A percentile compares a stretch with the other conserved stretches of the same genome.
phyloP scores from a whole-genome alignment of 92 coral and sea anemone species.

The Metridium senile region DNA sequence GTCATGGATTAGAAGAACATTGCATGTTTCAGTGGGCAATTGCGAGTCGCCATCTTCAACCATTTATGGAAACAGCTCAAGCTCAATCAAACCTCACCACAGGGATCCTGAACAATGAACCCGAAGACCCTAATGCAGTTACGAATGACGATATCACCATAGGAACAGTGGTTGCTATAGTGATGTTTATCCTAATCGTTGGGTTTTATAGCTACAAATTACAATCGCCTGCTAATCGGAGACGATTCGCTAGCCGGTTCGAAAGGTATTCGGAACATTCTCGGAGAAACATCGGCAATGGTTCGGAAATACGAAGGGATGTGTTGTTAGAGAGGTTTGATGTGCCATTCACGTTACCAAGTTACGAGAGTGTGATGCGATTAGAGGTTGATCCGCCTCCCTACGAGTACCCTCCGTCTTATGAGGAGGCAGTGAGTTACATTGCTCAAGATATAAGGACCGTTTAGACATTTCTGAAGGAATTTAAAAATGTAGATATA shows the following conservation, averaged over 20 bases:
- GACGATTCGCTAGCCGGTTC: conserved; percentile 22
- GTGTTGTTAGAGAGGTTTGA: neutral
- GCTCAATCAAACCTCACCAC: neutral
- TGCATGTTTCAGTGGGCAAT: neutral
- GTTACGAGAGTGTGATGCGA: conserved; percentile 33
- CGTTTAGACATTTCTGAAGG: too few relatives aligned
- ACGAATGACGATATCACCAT: conserved; percentile 18
- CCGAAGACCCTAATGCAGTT: neutral
- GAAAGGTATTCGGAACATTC: conserved; percentile 17
- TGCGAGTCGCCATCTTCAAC: neutral
- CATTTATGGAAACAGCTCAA: neutral
- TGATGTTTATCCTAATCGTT: conserved; percentile 16
- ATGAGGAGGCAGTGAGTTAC: conserved; percentile 27
- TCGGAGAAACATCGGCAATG: conserved; percentile 20
- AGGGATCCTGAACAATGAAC: neutral
- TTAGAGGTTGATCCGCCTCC: conserved; percentile 28
- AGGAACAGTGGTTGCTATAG: conserved; percentile 34
- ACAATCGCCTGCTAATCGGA: conserved; percentile 29
- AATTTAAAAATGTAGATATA: too few relatives aligned
- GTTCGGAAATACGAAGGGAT: conserved; percentile 6
- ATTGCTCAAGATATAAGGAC: neutral
- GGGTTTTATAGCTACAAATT: conserved; percentile 28
- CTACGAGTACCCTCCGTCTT: conserved; percentile 36
- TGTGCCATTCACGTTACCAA: neutral
- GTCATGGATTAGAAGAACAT: neutral